Conservation (phyloP, 2,797 vertebrate genomes). For the Sphenopsis melanotis region DNA sequence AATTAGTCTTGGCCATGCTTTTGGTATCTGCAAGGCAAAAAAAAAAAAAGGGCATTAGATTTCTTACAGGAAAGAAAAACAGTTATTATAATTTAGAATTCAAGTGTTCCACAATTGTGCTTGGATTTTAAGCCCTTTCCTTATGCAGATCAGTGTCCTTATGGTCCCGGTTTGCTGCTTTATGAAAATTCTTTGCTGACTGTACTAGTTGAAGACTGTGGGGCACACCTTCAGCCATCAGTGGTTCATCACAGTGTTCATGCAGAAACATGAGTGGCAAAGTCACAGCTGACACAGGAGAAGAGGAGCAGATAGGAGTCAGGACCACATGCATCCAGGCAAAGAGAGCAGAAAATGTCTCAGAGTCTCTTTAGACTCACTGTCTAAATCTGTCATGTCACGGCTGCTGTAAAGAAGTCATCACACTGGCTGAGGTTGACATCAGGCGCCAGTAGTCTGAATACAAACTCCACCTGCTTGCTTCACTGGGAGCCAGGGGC, state of each 20-base stretch:
- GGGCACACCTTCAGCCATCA: not conserved
- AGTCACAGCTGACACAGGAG: not conserved
- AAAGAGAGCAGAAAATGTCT: not conserved
- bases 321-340: accelerated
- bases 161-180: not conserved
- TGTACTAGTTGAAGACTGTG: not conserved
- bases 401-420: not conserved
- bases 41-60: not conserved
- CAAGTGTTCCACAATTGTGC: not conserved
- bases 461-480: accelerated
- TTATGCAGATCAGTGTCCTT: not conserved
- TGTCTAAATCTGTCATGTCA: not conserved
- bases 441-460: not conserved
- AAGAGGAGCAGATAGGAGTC: not conserved
- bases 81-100: not conserved
- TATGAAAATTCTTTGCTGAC: not conserved
- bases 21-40: not conserved
- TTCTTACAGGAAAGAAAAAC: not conserved
- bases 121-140: not conserved
- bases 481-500: not conserved
- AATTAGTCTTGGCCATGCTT: not conserved
- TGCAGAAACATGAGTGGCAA: not conserved
- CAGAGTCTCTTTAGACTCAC: not conserved
- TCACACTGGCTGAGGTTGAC: not conserved
- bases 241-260: not conserved